A percentile compares a stretch with the other conserved stretches of the same genome.
Evolutionary conservation across 2,797 vertebrate genomes (phyloP).

Genomic region (Stomatorhinus walkeri): DNA sequence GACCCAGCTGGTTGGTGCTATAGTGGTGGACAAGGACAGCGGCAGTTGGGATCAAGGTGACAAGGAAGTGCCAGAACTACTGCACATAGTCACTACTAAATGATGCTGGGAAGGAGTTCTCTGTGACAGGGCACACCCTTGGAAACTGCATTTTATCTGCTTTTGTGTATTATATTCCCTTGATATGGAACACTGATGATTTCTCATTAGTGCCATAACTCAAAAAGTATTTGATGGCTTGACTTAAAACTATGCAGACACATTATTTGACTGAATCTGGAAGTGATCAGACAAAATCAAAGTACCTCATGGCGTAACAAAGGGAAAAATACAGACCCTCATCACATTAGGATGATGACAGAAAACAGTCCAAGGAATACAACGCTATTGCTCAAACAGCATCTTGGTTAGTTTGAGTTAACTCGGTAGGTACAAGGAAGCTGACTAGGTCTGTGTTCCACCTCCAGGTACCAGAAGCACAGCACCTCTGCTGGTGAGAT

Average conservation of each 20-base stretch:
- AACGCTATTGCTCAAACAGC: neutral
- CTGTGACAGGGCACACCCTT: neutral
- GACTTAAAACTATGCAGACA: neutral
- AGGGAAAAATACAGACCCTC: neutral
- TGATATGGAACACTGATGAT: neutral
- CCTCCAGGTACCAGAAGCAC: slow-evolving; percentile 64
- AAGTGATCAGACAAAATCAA: neutral
- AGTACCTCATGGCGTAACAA: neutral
- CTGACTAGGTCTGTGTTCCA: neutral
- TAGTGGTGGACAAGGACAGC: slow-evolving; percentile 77
- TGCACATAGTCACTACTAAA: neutral
- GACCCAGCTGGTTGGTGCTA: slow-evolving; percentile 74
- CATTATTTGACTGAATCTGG: neutral
- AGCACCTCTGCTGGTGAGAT: slow-evolving; percentile 84
- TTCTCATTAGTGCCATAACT: neutral
- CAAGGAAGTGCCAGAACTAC: neutral
- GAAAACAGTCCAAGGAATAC: neutral
- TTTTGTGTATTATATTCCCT: neutral
- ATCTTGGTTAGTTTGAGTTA: neutral
- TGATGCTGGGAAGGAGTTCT: neutral
- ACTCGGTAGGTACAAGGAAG: neutral
- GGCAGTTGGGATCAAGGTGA: slow-evolving; percentile 62
- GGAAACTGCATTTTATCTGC: neutral
- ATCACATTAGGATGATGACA: neutral
- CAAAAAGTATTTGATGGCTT: neutral